Evolutionary conservation across 2,888 invertebrate genomes (phyloP), one percentile per base, ranked within the genome.

Genomic region (Torymus texanus): DNA sequence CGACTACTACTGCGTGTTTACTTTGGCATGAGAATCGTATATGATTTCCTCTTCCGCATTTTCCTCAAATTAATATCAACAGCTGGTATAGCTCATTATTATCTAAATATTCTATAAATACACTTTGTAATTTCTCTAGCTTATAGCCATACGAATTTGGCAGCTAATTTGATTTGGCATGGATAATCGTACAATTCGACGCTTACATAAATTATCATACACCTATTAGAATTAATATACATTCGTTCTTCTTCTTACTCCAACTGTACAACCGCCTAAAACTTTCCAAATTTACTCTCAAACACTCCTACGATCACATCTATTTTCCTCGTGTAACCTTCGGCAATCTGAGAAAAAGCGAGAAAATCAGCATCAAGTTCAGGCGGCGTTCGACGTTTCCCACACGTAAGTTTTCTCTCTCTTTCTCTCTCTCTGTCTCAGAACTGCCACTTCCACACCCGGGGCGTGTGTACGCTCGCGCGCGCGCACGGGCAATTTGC

Each of bases 31-130:
- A 24, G 5, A 14, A 16, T 12, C 16, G 16, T 3, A 16, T 4
- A 58, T 56, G 10, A 59, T 62, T 59, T 75, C 58, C 75, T 56
- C 75, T 76, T 76, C 75, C 75, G 75, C 68, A 56, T 67, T 61
- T 67, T 53, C n/a, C 53, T 67, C 50, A n/a, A 56, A 63, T 66
- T 66, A 74, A 74, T 59, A 74, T 66, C 56, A 58, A 65, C 24
- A 41, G 41, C 41, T 41, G 41, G 59, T 58, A 66, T 55, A 76
- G 21, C 62, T 62, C 13, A 16, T 16, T 67, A 51, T 68, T 62
- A 61, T 75, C 53, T 58, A 14, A 50, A 41, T 16, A 4, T 24
- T 8, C 55, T 73, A 74, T 74, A 65, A 65, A 75, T 75, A 61
- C 16, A 59, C 56, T 4, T 18, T 18, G 8, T 8, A 41, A 41